Conservation (phyloP, 2,888 invertebrate species). For the Polietes domitor region DNA sequence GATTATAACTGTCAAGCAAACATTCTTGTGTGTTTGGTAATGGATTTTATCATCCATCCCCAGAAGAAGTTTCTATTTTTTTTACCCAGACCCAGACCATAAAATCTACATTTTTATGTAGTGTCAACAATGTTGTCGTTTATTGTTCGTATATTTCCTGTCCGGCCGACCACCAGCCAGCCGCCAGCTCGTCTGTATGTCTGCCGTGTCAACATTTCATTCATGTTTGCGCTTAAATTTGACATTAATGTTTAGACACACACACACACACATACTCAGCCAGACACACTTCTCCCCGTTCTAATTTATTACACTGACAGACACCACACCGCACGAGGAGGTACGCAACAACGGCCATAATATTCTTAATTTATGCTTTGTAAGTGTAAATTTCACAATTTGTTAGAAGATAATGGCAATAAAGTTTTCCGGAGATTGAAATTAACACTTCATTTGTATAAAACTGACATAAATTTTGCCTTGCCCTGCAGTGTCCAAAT, state of each 20-base stretch:
- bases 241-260: constrained; percentile 57
- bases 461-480: too few relatives aligned
- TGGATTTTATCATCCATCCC: not conserved
- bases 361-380: constrained; percentile 49
- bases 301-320: not conserved
- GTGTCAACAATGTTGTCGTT: constrained; percentile 23
- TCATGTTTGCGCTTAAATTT: constrained; percentile 49
- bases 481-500: too few relatives aligned
- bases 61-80: constrained; percentile 42
- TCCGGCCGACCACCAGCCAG: not conserved
- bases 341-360: constrained; percentile 35
- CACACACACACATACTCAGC: too few relatives aligned
- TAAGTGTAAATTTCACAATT: constrained; percentile 46
- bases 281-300: not conserved
- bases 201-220: constrained; percentile 46
- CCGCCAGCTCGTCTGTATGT: constrained; percentile 2
- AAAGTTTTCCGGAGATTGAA: constrained; percentile 7
- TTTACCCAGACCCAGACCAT: not conserved
- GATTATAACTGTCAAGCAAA: not conserved
- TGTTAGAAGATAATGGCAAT: not conserved
- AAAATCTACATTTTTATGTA: constrained; percentile 38
- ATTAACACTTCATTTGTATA: constrained; percentile 46
- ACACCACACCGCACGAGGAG: not conserved
- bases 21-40: not conserved
- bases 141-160: constrained; percentile 11